A percentile compares a stretch with the other conserved stretches of the same genome.
Conservation (phyloP, 2,888 invertebrate species). For the Drosophila meridiana region DNA sequence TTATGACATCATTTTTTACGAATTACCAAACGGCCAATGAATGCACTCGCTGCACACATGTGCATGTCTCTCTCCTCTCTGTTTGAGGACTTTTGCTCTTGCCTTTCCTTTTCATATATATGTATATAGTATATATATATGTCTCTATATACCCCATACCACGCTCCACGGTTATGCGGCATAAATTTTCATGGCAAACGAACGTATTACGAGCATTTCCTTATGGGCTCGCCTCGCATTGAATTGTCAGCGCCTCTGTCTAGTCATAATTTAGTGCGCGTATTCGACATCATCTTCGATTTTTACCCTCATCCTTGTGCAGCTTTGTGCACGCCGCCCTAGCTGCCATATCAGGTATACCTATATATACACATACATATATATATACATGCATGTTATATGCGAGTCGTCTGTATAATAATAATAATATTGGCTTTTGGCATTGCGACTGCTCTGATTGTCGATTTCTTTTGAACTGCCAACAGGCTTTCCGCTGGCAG, state of each 20-base stretch:
- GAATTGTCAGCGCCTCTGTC: slow-evolving; percentile 77
- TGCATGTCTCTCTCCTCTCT: slow-evolving; percentile 37
- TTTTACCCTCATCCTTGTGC: slow-evolving; percentile 42
- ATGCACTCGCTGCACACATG: slow-evolving; percentile 60
- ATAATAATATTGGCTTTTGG: slow-evolving; percentile 50
- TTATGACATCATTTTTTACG: slow-evolving; percentile 81
- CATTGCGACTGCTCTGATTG: slow-evolving; percentile 61
- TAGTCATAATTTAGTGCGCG: slow-evolving; percentile 77
- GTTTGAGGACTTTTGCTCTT: slow-evolving; percentile 57
- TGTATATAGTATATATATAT: not conserved
- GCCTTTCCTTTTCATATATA: slow-evolving; percentile 7
- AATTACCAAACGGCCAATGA: slow-evolving; percentile 71
- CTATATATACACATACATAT: not conserved
- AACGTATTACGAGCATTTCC: slow-evolving; percentile 63
- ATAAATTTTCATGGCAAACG: slow-evolving; percentile 67
- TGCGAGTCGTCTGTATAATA: slow-evolving; percentile 16
- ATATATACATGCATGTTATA: slow-evolving; percentile 12
- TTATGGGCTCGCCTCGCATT: slow-evolving; percentile 63
- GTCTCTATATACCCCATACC: not conserved
- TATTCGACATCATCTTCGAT: slow-evolving; percentile 60
- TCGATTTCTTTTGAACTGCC: slow-evolving; percentile 63
- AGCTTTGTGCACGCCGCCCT: slow-evolving; percentile 33
- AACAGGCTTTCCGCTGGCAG: slow-evolving; percentile 43
- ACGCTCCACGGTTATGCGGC: slow-evolving; percentile 43
- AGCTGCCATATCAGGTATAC: slow-evolving; percentile 36